Percentiles rank a stretch among this genome's conserved stretches.
phyloP scores from a whole-genome alignment of 2,888 invertebrate species.

The Eudiplozoon nipponicum region DNA sequence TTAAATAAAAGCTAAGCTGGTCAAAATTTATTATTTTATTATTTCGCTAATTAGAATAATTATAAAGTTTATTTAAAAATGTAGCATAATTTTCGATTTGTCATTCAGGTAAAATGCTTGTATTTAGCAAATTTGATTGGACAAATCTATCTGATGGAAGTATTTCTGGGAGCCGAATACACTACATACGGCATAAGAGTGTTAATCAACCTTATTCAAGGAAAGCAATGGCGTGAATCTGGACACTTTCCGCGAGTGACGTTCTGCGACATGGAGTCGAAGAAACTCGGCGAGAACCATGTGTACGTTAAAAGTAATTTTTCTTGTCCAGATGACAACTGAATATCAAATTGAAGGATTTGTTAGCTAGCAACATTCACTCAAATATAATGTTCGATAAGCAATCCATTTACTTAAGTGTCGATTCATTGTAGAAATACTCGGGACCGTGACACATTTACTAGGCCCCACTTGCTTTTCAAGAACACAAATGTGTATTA shows the following conservation, averaged over 20 bases:
- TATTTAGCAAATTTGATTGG: slow-evolving; percentile 12
- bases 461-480: too few relatives aligned
- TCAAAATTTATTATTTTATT: too few relatives aligned
- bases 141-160: slow-evolving; percentile 15
- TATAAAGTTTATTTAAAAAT: too few relatives aligned
- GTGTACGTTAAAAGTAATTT: neutral
- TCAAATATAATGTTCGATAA: neutral
- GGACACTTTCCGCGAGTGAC: slow-evolving; percentile 16
- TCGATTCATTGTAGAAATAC: too few relatives aligned
- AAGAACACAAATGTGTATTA: too few relatives aligned
- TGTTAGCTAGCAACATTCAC: neutral
- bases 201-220: slow-evolving; percentile 9
- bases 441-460: too few relatives aligned
- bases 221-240: slow-evolving; percentile 9
- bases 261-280: slow-evolving; percentile 5
- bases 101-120: slow-evolving; percentile 9
- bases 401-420: neutral
- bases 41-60: too few relatives aligned
- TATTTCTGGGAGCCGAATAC: slow-evolving; percentile 13
- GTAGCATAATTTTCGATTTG: too few relatives aligned
- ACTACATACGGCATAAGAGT: slow-evolving; percentile 13
- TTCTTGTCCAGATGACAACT: neutral
- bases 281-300: slow-evolving; percentile 1
- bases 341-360: neutral
- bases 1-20: too few relatives aligned